phyloP scores from a whole-genome alignment of 2,888 invertebrate genomes.

The Acrocyrtus sp. region DNA sequence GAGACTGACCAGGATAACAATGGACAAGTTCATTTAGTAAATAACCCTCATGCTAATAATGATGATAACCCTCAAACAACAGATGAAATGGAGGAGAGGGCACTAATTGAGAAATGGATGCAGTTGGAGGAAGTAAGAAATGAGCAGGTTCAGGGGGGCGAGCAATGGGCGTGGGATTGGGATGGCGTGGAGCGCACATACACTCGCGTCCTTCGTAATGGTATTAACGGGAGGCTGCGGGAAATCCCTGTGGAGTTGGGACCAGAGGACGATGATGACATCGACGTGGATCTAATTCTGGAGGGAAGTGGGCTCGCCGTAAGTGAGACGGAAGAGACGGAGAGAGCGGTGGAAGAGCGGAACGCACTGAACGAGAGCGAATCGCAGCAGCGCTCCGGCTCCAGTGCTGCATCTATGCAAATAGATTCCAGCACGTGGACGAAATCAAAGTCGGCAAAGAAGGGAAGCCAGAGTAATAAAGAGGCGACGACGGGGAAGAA shows the following conservation, averaged over 20 bases:
- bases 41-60: constrained; percentile 1
- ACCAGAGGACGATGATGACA: constrained; percentile 27
- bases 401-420: constrained; percentile 19
- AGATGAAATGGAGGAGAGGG: constrained; percentile 55
- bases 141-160: constrained; percentile 51
- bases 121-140: constrained; percentile 60
- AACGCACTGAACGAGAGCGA: constrained; percentile 27
- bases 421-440: constrained; percentile 63
- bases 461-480: constrained; percentile 40
- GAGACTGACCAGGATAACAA: not conserved
- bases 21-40: not conserved
- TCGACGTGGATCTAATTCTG: constrained; percentile 38
- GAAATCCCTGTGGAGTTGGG: not conserved
- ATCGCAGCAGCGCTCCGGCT: not conserved
- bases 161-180: constrained; percentile 63
- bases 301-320: constrained; percentile 12
- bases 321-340: not conserved
- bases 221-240: not conserved
- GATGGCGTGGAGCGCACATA: constrained; percentile 56
- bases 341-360: constrained; percentile 15
- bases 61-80: constrained; percentile 27
- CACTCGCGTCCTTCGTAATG: constrained; percentile 29
- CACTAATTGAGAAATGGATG: constrained; percentile 62
- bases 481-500: constrained; percentile 2
- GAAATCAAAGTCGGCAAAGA: constrained; percentile 55